A percentile compares a stretch with the other conserved stretches of the same genome.
phyloP scores from a whole-genome alignment of 2,113 vertebrate genomes.

The Corythaixoides concolor region DNA sequence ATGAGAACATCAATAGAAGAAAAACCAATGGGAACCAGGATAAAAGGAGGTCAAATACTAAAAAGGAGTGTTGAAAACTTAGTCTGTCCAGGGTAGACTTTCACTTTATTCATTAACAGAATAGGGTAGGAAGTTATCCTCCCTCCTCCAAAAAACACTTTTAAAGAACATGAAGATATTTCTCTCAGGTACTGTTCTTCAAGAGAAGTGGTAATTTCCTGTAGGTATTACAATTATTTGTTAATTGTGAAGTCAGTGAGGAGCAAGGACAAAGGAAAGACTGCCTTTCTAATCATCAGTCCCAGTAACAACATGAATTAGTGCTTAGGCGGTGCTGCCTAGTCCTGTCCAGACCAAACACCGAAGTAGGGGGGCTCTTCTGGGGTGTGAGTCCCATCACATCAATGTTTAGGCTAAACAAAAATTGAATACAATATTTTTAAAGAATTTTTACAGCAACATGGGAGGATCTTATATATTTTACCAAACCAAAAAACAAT shows the following conservation, averaged over 20 bases:
- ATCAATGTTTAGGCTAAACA: background rate
- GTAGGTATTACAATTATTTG: background rate
- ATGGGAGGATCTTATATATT: background rate
- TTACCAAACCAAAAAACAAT: background rate
- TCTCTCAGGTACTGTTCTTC: background rate
- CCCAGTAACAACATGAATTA: background rate
- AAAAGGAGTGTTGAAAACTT: background rate
- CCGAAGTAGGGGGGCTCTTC: fast-evolving
- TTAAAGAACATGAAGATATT: background rate
- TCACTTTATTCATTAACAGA: background rate
- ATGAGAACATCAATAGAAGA: background rate
- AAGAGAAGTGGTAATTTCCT: background rate
- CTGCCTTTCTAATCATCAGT: background rate
- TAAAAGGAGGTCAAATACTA: background rate
- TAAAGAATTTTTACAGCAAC: background rate
- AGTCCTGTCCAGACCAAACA: background rate
- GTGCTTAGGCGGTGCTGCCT: background rate
- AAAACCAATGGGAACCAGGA: background rate
- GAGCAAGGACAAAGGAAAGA: background rate
- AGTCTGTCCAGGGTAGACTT: background rate
- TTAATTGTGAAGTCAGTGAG: background rate
- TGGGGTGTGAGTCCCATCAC: fast-evolving
- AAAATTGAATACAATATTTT: background rate
- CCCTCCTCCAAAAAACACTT: background rate
- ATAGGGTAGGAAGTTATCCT: background rate